Conservation (phyloP, 2,888 invertebrate species). For the Taenaris catops region DNA sequence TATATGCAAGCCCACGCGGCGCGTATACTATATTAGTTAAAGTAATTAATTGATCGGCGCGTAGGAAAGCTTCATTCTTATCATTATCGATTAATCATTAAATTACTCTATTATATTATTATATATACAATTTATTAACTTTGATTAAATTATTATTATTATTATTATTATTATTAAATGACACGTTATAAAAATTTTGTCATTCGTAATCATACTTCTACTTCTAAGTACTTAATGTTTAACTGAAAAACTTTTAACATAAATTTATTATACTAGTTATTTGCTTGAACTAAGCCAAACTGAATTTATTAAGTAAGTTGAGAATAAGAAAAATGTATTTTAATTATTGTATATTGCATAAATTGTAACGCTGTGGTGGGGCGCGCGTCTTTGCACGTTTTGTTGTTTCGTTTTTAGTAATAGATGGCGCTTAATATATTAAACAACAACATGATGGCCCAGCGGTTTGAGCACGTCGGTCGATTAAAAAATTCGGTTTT, state of each 20-base stretch:
- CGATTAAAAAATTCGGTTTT: too few species aligned
- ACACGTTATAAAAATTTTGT: constrained; percentile 79
- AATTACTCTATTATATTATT: constrained; percentile 81
- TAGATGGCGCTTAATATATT: constrained; percentile 26
- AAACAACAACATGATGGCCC: too few species aligned
- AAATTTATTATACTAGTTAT: constrained; percentile 80
- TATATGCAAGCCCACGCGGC: constrained; percentile 68
- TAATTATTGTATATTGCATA: constrained; percentile 74
- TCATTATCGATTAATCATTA: constrained; percentile 80
- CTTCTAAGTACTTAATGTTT: constrained; percentile 75
- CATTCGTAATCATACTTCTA: constrained; percentile 80
- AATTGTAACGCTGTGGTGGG: constrained; percentile 40
- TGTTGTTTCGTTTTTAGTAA: constrained; percentile 31
- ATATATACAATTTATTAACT: constrained; percentile 80
- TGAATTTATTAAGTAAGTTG: constrained; percentile 80
- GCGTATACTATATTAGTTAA: constrained; percentile 84
- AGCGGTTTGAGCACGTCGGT: too few species aligned
- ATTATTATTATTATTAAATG: constrained; percentile 78
- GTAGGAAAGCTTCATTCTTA: constrained; percentile 81
- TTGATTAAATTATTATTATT: constrained; percentile 74
- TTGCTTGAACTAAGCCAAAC: constrained; percentile 80
- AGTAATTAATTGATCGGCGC: constrained; percentile 82
- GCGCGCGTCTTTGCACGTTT: constrained; percentile 33
- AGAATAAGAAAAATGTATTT: constrained; percentile 78
- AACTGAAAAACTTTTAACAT: constrained; percentile 76